phyloP scores from a whole-genome alignment of 2,113 vertebrate genomes.

The Trogon melanurus region DNA sequence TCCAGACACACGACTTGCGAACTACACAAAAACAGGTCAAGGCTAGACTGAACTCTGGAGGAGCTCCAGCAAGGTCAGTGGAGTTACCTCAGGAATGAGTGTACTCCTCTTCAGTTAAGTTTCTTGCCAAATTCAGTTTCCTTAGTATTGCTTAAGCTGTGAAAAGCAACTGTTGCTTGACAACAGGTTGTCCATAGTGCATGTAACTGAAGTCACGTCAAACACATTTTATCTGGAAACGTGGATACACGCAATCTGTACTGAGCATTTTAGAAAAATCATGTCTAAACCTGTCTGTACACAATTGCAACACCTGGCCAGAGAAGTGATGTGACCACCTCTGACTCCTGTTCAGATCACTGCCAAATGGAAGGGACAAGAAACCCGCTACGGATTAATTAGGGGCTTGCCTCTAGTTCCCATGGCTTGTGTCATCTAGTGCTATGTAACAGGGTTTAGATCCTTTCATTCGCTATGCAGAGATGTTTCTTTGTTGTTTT shows the following conservation, averaged over 20 bases:
- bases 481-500: neutral
- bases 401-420: neutral
- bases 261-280: neutral
- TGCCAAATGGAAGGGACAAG: neutral
- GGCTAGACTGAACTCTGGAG: neutral
- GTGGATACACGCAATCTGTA: neutral
- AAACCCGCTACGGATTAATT: neutral
- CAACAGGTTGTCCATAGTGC: neutral
- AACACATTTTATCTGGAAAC: neutral
- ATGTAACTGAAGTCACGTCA: neutral
- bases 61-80: neutral
- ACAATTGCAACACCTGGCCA: neutral
- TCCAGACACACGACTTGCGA: fast-evolving
- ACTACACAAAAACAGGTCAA: conserved; percentile 32
- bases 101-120: neutral
- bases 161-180: neutral
- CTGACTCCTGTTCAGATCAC: neutral
- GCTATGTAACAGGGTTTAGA: neutral
- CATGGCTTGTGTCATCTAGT: neutral
- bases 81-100: conserved; percentile 3
- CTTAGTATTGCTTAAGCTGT: neutral
- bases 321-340: neutral
- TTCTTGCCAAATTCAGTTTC: neutral
- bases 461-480: neutral
- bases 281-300: neutral